Evolutionary conservation across 2,797 vertebrate genomes (phyloP), one percentile per base, ranked within the genome.

Genomic region (Melanotaenia pygmaea): DNA sequence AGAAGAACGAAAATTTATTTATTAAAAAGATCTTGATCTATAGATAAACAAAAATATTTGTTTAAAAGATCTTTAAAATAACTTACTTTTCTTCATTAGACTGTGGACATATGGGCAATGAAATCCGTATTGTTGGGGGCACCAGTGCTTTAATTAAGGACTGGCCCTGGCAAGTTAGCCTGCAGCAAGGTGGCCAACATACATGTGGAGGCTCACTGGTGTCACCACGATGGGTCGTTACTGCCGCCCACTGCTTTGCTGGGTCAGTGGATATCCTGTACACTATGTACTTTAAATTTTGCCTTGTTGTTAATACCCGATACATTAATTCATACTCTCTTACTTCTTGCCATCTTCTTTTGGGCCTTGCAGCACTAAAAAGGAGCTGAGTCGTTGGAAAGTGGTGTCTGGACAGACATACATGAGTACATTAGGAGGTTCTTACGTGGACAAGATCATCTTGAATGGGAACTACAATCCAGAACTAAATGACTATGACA

Each of bases 91-190:
- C n/a, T 69, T 64, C 77, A 10, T 64, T 76, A 94, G 96, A 81
- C 76, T 99, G 97, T 13, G 97, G 98, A 12, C 58, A 70, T 18
- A 54, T n/a, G 18, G 66, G 79, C 10, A 1, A 0, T 40, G 16
- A 77, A 0, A 91, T 94, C 0, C 95, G 97, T 0, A 95, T 99
- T 51, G 93, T 99, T 28, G 97, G 97, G 0, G 97, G 97, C 2
- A 67, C 67, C 0, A 80, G 89, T 1, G 92, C 96, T 0, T 0
- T 70, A 5, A 96, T 97, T 63, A 88, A 95, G 54, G 67, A 94
- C 1, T 97, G 95, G 95, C 97, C 97, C 0, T 99, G 97, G 98
- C 97, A 98, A 91, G 96, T 96, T 74, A 98, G 97, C 81, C 37
- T 98, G 86, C 96, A 95, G 87, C 93, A 93, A 73, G 75, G 85